Evolutionary conservation across 2,888 invertebrate genomes (phyloP), one percentile per base, ranked within the genome.

Genomic region (Epirrita christyi): DNA sequence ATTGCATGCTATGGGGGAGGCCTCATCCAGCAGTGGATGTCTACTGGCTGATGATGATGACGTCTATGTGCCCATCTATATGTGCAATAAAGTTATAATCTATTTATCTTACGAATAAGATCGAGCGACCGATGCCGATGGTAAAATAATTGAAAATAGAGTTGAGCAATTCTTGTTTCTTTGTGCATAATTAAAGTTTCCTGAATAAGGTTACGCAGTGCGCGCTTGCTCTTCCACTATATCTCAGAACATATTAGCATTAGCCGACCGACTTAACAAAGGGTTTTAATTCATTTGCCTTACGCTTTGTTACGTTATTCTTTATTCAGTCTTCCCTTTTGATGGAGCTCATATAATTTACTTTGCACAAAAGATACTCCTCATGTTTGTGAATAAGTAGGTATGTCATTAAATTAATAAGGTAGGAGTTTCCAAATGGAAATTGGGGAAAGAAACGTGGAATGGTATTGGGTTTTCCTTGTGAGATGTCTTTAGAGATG

Each of bases 201-300:
- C 40, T 4, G 4, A 14, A 7, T 14, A 38, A 38, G 3, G 7
- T 21, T 38, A 7, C n/a, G 2, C 2, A 14, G 14, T 15, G 5
- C 44, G 32, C 4, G n/a, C 13, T 32, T 9, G 9, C 37, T 55
- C 40, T 28, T 27, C 0, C 27, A 43, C 59, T 53, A 53, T 38
- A 42, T 49, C 54, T 45, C 53, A 32, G 40, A 55, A 49, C 51
- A 53, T 61, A 62, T 53, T 61, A 75, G 65, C 73, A 71, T 73
- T 69, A 67, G 64, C 71, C 71, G 68, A 71, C 75, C 78, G 67
- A 64, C 70, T 66, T 61, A 73, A 89, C 86, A 89, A 90, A 85
- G 81, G 83, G 80, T 80, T 86, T 86, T 86, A 86, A 88, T 86
- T 84, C 82, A 80, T 79, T 85, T 85, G 86, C 83, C 82, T 77